A percentile compares a stretch with the other conserved stretches of the same genome.
Evolutionary conservation across 2,888 invertebrate genomes (phyloP).

Genomic region (Cephonodes hylas): DNA sequence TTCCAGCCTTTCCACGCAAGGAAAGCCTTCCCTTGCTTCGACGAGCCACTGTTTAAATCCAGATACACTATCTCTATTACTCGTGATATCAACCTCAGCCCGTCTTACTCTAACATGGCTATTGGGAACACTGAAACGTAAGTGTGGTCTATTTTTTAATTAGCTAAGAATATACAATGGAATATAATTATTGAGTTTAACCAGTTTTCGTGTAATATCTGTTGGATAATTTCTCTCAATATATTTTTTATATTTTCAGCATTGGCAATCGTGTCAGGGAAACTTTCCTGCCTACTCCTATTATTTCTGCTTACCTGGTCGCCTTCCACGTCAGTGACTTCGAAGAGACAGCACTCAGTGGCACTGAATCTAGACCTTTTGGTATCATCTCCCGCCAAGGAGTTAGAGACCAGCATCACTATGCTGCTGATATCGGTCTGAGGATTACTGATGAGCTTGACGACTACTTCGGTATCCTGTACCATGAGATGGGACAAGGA

Average conservation of each 20-base stretch:
- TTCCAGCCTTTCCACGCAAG: conserved; percentile 90
- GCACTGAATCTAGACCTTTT: conserved; percentile 51
- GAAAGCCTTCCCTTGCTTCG: conserved; percentile 93
- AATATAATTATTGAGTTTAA: not conserved
- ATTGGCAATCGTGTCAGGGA: conserved; percentile 47
- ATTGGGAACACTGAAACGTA: conserved; percentile 50
- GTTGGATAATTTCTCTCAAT: too few species aligned
- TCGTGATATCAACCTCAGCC: conserved; percentile 73
- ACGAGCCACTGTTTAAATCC: conserved; percentile 92
- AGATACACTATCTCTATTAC: conserved; percentile 85
- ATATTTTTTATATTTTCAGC: conserved; percentile 28
- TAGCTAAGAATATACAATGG: too few species aligned
- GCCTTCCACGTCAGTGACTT: conserved; percentile 93
- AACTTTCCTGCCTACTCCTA: conserved; percentile 80
- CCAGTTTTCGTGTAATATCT: not conserved
- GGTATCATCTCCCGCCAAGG: conserved; percentile 68
- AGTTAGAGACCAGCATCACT: conserved; percentile 57
- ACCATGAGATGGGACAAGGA: conserved; percentile 79
- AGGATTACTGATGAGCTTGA: conserved; percentile 75
- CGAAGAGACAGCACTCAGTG: conserved; percentile 50
- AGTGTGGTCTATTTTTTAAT: too few species aligned
- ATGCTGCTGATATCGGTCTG: conserved; percentile 72
- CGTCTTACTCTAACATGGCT: conserved; percentile 85
- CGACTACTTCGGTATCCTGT: conserved; percentile 78
- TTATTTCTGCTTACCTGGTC: conserved; percentile 91